These are phyloP conservation scores for Cardinalis cardinalis DNA, from an alignment of 2,113 vertebrate species.

Conservation along the genomic window DNA sequence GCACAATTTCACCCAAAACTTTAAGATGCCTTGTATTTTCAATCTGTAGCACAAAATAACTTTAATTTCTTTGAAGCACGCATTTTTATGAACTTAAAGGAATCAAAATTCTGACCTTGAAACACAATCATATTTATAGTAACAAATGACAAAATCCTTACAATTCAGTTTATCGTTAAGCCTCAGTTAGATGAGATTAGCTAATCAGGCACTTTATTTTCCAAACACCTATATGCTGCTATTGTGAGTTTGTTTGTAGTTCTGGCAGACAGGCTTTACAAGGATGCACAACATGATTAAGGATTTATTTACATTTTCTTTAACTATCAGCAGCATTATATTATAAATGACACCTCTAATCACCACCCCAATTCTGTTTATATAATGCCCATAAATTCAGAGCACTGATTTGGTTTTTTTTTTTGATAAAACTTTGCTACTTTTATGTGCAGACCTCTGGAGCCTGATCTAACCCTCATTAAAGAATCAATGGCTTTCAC, in stretches of 20 bases:
- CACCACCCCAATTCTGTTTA: not conserved
- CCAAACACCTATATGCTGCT: not conserved
- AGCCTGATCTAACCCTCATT: not conserved
- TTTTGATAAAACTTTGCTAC: not conserved
- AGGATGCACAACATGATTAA: slow-evolving; percentile 16
- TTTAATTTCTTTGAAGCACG: not conserved
- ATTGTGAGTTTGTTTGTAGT: not conserved
- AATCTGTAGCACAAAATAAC: not conserved
- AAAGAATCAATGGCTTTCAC: not conserved
- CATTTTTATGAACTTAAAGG: not conserved
- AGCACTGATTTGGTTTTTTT: not conserved
- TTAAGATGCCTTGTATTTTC: not conserved
- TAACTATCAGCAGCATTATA: not conserved
- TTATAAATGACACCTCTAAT: not conserved
- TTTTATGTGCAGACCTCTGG: not conserved
- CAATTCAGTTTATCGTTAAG: not conserved
- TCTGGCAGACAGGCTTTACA: not conserved
- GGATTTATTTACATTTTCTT: slow-evolving; percentile 51
- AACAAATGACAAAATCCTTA: not conserved
- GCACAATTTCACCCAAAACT: not conserved
- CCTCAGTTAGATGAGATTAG: slow-evolving; percentile 21
- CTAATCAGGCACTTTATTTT: slow-evolving; percentile 41
- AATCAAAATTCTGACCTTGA: slow-evolving; percentile 22
- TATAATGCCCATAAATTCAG: not conserved
- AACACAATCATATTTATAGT: not conserved